These are phyloP conservation scores for Pilophorus perplexus DNA, from an alignment of 2,888 invertebrate genomes.

Conservation along the genomic window DNA sequence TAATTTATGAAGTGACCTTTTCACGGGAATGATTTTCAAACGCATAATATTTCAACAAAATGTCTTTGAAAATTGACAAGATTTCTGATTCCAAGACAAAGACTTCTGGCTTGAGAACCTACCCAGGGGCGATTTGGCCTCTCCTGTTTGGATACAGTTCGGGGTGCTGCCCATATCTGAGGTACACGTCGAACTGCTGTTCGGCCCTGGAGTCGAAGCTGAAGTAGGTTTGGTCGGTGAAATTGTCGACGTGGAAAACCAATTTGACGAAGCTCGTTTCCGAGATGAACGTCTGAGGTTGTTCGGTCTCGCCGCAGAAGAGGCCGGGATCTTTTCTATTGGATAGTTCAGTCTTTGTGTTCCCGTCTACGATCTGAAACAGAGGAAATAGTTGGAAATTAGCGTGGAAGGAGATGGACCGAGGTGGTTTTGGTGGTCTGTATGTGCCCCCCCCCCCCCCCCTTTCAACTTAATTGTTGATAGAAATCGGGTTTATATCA, in stretches of 20 bases:
- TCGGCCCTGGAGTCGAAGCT: conserved; percentile 84
- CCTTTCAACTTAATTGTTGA: no score
- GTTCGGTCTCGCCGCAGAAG: conserved; percentile 91
- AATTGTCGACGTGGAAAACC: conserved; percentile 87
- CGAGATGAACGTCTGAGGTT: conserved; percentile 90
- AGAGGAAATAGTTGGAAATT: no score
- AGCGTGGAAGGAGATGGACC: no score
- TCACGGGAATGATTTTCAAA: no score
- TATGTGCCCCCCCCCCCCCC: no score
- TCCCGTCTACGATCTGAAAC: conserved; percentile 90
- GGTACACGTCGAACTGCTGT: conserved; percentile 85
- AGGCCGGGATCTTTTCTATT: conserved; percentile 85
- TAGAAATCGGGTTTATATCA: no score
- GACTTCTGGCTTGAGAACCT: no score
- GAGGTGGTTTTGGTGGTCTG: no score
- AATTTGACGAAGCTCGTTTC: conserved; percentile 91
- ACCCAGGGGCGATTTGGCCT: conserved; percentile 84
- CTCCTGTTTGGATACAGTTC: conserved; percentile 87
- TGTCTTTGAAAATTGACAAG: no score
- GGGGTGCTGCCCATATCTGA: conserved; percentile 89
- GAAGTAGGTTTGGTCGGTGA: conserved; percentile 87
- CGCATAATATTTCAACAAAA: no score
- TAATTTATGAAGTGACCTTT: no score
- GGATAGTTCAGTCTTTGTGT: conserved; percentile 83
- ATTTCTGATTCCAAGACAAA: no score